These are phyloP conservation scores for Anagyrus pseudococci DNA, from an alignment of 2,888 invertebrate genomes.

Conservation along the genomic window DNA sequence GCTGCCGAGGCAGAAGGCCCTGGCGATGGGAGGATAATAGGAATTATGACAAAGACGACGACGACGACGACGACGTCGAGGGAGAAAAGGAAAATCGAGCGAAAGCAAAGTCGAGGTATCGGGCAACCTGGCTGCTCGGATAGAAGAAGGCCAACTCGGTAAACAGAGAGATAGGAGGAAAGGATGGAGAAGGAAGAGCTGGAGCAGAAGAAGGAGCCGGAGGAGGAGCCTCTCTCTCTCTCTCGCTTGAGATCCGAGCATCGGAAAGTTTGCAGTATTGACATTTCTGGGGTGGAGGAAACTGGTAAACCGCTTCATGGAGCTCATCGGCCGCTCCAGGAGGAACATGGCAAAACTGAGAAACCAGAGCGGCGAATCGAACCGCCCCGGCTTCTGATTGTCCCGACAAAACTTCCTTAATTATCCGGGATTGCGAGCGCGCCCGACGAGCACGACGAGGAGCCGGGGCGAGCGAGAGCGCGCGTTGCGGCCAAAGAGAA, in stretches of 20 bases:
- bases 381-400: conserved; percentile 48
- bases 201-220: no score
- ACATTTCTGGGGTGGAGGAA: conserved; percentile 33
- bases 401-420: conserved; percentile 59
- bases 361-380: conserved; percentile 40
- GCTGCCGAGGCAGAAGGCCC: no score
- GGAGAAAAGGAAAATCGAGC: not conserved
- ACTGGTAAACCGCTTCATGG: conserved; percentile 25
- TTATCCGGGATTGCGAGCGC: conserved; percentile 48
- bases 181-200: not conserved
- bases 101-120: not conserved
- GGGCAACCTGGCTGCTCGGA: not conserved
- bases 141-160: conserved; percentile 20
- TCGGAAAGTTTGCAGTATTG: conserved; percentile 36
- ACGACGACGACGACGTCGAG: no score
- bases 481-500: conserved; percentile 3
- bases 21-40: no score
- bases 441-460: no score
- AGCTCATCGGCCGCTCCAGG: conserved; percentile 32
- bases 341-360: conserved; percentile 36
- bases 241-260: conserved; percentile 15
- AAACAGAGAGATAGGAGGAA: conserved; percentile 26
- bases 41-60: no score
- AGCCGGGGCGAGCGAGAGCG: no score
- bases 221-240: conserved; percentile 6